Evolutionary conservation across 1,140 invertebrate genomes (phyloP).

Genomic region (Teleogryllus occipitalis): DNA sequence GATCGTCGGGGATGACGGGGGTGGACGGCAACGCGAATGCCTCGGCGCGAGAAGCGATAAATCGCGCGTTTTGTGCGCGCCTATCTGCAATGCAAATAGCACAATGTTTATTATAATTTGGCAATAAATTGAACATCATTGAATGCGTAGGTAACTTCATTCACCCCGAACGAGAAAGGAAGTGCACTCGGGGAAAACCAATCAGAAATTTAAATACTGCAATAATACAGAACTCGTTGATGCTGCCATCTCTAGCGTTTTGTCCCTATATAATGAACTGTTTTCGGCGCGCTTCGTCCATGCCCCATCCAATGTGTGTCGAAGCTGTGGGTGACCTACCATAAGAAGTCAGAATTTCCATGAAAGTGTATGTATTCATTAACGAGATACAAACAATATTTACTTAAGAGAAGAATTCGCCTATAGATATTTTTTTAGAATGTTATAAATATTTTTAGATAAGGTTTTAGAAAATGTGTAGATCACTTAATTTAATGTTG

Average conservation of each 20-base stretch:
- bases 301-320: too few relatives aligned
- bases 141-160: neutral
- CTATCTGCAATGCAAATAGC: neutral
- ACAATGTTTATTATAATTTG: constrained; percentile 1
- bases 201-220: neutral
- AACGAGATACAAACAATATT: too few relatives aligned
- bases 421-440: too few relatives aligned
- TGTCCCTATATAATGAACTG: neutral
- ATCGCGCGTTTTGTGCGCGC: neutral
- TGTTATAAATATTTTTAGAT: too few relatives aligned
- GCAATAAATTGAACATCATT: constrained; percentile 2
- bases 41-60: neutral
- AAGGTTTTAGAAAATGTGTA: too few relatives aligned
- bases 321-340: too few relatives aligned
- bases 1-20: neutral
- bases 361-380: too few relatives aligned
- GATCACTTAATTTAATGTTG: too few relatives aligned
- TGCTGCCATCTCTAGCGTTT: neutral
- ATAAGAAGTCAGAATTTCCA: too few relatives aligned
- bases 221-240: neutral
- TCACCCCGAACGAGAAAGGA: neutral
- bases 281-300: neutral
- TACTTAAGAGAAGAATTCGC: too few relatives aligned
- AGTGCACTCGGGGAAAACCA: neutral
- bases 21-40: neutral